These are phyloP conservation scores for Lontra canadensis DNA, from an alignment of 2,113 vertebrate species.

Conservation along the genomic window DNA sequence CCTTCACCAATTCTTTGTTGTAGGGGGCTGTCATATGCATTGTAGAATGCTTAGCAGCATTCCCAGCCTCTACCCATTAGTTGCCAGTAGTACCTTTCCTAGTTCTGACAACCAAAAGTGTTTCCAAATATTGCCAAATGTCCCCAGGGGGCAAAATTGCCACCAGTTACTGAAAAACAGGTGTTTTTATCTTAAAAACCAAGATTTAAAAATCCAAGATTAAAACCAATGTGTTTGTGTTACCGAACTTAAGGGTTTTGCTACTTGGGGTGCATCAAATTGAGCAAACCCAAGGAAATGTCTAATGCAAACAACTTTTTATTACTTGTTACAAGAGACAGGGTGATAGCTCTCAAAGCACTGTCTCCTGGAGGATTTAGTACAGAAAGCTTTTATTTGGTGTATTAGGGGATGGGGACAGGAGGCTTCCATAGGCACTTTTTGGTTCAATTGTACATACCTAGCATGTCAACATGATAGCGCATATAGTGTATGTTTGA, in stretches of 20 bases:
- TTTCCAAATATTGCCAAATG: background rate
- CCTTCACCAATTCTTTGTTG: background rate
- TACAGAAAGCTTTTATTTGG: background rate
- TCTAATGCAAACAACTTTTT: background rate
- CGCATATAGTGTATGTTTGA: background rate
- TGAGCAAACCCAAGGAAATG: background rate
- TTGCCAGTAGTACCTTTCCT: background rate
- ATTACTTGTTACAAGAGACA: background rate
- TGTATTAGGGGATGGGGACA: background rate
- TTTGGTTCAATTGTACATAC: background rate
- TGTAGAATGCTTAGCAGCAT: background rate
- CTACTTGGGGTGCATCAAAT: background rate
- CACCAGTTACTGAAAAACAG: background rate
- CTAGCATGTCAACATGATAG: background rate
- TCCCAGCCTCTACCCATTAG: background rate
- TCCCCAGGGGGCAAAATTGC: background rate
- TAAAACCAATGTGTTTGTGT: background rate
- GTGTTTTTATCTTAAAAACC: background rate
- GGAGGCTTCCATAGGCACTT: background rate
- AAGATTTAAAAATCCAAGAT: background rate
- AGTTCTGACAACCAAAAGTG: background rate
- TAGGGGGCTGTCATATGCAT: background rate
- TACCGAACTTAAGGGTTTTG: background rate
- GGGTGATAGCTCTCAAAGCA: background rate
- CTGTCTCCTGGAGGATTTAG: background rate